These are phyloP conservation scores for Alviniconcha strummeri DNA, from an alignment of 2,888 invertebrate genomes.

Conservation along the genomic window DNA sequence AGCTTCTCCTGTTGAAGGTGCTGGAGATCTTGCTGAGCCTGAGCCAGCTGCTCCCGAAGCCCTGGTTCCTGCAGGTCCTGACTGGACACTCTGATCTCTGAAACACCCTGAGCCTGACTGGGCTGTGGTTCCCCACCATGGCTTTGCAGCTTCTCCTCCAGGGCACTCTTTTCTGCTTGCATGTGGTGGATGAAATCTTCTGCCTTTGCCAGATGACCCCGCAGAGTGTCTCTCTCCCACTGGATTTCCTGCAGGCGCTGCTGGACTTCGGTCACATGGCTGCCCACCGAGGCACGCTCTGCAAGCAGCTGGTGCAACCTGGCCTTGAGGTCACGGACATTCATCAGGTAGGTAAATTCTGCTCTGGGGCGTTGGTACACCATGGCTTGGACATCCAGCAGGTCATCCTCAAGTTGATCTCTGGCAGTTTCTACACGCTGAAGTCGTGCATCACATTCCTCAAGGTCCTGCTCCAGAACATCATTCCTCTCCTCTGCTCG, in stretches of 20 bases:
- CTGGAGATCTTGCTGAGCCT: constrained; percentile 16
- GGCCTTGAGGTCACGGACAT: constrained; percentile 21
- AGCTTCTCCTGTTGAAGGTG: constrained; percentile 28
- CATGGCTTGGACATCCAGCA: constrained; percentile 32
- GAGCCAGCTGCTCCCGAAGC: constrained; percentile 16
- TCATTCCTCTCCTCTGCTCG: constrained; percentile 43
- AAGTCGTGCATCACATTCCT: constrained; percentile 36
- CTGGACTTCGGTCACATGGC: constrained; percentile 18
- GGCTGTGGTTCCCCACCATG: background rate
- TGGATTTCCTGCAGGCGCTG: constrained; percentile 17
- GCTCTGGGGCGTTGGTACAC: constrained; percentile 25
- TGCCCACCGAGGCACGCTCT: constrained; percentile 5
- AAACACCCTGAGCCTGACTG: background rate
- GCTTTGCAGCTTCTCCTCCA: constrained; percentile 15
- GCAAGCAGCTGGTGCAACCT: constrained; percentile 24
- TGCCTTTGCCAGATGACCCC: constrained; percentile 23
- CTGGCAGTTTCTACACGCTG: constrained; percentile 36
- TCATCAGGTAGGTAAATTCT: constrained; percentile 8
- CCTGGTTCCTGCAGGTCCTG: constrained; percentile 11
- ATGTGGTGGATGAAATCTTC: constrained; percentile 21
- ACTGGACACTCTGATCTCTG: constrained; percentile 14
- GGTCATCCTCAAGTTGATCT: constrained; percentile 42
- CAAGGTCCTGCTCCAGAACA: constrained; percentile 34
- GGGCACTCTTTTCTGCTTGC: constrained; percentile 27
- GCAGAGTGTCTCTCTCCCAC: constrained; percentile 30